Conservation (phyloP, 1,140 invertebrate species). For the Macrobrachium rosenbergii region DNA sequence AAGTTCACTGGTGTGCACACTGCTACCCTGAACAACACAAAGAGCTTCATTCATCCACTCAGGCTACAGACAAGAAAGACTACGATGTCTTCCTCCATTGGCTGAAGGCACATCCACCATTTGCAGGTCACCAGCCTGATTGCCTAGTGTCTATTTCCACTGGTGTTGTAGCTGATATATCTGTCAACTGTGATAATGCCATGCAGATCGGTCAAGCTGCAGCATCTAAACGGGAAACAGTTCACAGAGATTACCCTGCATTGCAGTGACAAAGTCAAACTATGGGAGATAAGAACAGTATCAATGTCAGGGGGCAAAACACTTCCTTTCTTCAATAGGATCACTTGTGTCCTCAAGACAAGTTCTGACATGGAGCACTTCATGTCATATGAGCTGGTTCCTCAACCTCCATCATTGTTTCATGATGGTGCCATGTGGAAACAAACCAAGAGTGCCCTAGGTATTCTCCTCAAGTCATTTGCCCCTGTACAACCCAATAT, state of each 20-base stretch:
- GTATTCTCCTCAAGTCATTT: background rate
- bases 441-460: constrained; percentile 29
- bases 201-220: background rate
- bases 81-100: no score
- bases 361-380: constrained; percentile 14
- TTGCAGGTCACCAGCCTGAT: no score
- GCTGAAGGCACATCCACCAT: no score
- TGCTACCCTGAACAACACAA: background rate
- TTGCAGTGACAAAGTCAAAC: constrained; percentile 36
- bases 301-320: constrained; percentile 19
- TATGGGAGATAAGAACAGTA: constrained; percentile 27
- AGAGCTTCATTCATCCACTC: background rate
- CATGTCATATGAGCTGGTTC: constrained; percentile 24
- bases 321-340: constrained; percentile 27
- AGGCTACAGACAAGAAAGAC: no score
- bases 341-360: constrained; percentile 24
- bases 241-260: background rate
- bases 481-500: no score
- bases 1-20: background rate
- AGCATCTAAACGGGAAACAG: background rate
- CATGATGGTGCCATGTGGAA: constrained; percentile 32
- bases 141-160: no score
- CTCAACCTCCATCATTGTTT: constrained; percentile 31
- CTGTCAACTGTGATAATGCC: background rate
- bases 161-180: no score